Conservation (phyloP, 1,140 invertebrate species). For the Bombus turneri region DNA sequence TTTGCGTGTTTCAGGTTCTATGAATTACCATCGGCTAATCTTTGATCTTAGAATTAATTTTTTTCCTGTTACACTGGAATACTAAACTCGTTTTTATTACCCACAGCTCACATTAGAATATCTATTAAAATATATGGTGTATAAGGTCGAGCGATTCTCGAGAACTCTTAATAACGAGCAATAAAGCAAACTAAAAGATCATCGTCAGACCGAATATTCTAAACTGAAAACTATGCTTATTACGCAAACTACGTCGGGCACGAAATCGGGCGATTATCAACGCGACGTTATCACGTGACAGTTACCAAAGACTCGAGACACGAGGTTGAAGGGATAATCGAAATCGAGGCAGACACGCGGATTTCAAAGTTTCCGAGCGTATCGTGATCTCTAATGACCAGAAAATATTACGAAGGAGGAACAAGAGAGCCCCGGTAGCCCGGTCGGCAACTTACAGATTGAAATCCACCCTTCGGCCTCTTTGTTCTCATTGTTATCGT, state of each 20-base stretch:
- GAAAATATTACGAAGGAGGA: conserved; percentile 58
- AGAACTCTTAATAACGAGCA: not conserved
- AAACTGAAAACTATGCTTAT: conserved; percentile 1
- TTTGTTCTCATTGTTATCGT: conserved; percentile 71
- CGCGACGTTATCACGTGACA: not conserved
- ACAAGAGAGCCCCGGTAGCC: conserved; percentile 45
- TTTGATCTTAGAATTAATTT: not conserved
- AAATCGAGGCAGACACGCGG: conserved; percentile 20
- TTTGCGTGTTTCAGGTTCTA: not conserved
- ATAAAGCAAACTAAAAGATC: no score
- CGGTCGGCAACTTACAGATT: conserved; percentile 59
- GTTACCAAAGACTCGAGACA: not conserved
- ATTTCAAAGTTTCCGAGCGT: conserved; percentile 34
- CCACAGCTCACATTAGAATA: not conserved
- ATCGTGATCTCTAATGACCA: conserved; percentile 53
- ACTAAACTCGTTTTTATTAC: not conserved
- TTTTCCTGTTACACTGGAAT: not conserved
- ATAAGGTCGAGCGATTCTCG: not conserved
- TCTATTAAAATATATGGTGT: not conserved
- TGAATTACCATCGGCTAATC: not conserved
- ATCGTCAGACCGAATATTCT: not conserved
- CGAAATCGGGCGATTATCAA: conserved; percentile 26
- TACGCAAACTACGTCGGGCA: not conserved
- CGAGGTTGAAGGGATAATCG: not conserved
- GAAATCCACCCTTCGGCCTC: conserved; percentile 66